Evolutionary conservation across 2,113 vertebrate genomes (phyloP), one percentile per base, ranked within the genome.

Genomic region (Puffinus mauretanicus): DNA sequence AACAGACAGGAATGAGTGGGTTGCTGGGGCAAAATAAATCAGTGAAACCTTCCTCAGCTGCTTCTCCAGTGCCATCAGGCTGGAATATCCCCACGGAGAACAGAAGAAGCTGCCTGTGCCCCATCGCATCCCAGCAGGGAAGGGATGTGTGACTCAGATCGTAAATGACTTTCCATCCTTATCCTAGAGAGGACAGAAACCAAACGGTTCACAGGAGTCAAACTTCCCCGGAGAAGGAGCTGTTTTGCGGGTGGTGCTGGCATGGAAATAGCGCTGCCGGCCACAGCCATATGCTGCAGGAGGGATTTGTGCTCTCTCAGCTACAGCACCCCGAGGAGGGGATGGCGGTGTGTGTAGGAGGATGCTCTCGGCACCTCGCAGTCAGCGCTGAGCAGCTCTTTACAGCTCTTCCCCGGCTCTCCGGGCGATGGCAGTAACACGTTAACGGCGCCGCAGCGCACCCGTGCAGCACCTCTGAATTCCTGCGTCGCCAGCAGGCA

Each of bases 401-500:
- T 77, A 18, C 18, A 30, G 64, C 72, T 60, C 67, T 84, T 75
- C 93, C 89, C 40, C 1, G 0, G 22, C 69, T 76, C 57, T 66
- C 93, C 71, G 7, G 65, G 70, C 3, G 60, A 62, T 82, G 94
- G 86, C 86, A n/a, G 64, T 51, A 81, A 64, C 29, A 27, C 44
- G 4, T 72, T 66, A 40, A 49, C 1, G 1, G 36, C 22, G 0
- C 42, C 3, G 1, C 27, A n/a, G 49, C 22, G 1, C 30, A 7
- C 13, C 42, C 29, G 7, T 20, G 64, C 76, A 54, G 36, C 71
- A 16, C 38, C 51, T 20, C 75, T 10, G 36, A 27, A 51, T 75
- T 47, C 78, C 65, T 30, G 40, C 67, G 1, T 24, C 0, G 1
- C 13, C 51, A 47, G 21, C 29, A 2, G 22, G 36, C 42, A 52